Conservation (phyloP, 2,113 vertebrate species). For the Coryphaenoides rupestris region DNA sequence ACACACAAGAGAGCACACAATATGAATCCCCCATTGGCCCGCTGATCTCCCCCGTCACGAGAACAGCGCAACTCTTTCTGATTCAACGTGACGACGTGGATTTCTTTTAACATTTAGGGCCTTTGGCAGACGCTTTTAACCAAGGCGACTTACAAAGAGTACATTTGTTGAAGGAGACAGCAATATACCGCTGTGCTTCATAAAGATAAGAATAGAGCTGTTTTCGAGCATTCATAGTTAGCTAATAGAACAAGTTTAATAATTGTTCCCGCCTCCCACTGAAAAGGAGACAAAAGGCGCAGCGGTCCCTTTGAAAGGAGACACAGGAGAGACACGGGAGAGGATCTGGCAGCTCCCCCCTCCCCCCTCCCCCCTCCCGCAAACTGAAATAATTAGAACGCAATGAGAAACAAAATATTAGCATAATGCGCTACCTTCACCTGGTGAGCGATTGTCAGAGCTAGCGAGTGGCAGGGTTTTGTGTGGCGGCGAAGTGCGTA, state of each 20-base stretch:
- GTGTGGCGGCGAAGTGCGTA: constrained; percentile 36
- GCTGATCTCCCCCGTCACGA: constrained; percentile 26
- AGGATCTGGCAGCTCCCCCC: constrained; percentile 14
- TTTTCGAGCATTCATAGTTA: too few species aligned
- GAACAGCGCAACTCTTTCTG: constrained; percentile 46
- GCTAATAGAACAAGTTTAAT: too few species aligned
- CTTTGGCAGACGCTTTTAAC: too few species aligned
- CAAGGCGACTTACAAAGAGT: too few species aligned
- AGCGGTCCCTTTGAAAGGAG: constrained; percentile 17
- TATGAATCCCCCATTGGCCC: constrained; percentile 10
- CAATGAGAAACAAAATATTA: constrained; percentile 43
- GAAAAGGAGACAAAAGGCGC: constrained; percentile 41
- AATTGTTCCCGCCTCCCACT: too few species aligned
- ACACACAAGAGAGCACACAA: too few species aligned
- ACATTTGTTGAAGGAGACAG: too few species aligned
- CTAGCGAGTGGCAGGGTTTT: constrained; percentile 10
- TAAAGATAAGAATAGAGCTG: too few species aligned
- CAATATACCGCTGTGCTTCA: too few species aligned
- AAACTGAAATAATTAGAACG: constrained; percentile 39
- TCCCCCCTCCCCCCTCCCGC: too few species aligned
- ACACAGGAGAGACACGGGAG: neutral
- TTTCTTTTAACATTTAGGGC: too few species aligned
- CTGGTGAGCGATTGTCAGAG: constrained; percentile 41
- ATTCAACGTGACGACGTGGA: constrained; percentile 57
- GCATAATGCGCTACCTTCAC: constrained; percentile 36